These are phyloP conservation scores for Xanthia icteritia DNA, from an alignment of 2,888 invertebrate genomes.

Conservation along the genomic window DNA sequence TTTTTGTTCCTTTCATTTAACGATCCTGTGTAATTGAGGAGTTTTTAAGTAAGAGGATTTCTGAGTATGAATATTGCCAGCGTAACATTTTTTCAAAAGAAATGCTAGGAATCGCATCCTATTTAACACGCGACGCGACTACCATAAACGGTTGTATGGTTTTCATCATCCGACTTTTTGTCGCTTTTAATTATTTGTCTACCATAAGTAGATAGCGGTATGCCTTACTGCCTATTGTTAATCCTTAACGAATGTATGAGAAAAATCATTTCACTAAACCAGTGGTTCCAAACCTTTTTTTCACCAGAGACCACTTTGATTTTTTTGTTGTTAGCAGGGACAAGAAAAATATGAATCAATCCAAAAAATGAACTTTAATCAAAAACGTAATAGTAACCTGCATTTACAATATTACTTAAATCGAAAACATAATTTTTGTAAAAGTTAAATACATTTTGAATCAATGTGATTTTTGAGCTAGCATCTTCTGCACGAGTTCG, in stretches of 20 bases:
- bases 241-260: not conserved
- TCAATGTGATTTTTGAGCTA: no score
- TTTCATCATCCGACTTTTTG: not conserved
- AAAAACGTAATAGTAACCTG: no score
- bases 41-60: slow-evolving; percentile 74
- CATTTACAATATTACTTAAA: no score
- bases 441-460: no score
- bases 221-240: not conserved
- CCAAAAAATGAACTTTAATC: no score
- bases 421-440: no score
- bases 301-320: no score
- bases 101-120: not conserved
- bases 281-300: no score
- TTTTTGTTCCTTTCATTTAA: slow-evolving; percentile 83
- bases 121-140: no score
- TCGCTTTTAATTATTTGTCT: not conserved
- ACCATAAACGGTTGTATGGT: not conserved
- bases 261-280: not conserved
- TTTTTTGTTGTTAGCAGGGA: no score
- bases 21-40: slow-evolving; percentile 82
- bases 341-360: no score
- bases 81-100: not conserved
- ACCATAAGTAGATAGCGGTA: not conserved
- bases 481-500: no score
- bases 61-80: slow-evolving; percentile 34